phyloP scores from a whole-genome alignment of 1,140 invertebrate genomes.

The Drosophila tsacasi region DNA sequence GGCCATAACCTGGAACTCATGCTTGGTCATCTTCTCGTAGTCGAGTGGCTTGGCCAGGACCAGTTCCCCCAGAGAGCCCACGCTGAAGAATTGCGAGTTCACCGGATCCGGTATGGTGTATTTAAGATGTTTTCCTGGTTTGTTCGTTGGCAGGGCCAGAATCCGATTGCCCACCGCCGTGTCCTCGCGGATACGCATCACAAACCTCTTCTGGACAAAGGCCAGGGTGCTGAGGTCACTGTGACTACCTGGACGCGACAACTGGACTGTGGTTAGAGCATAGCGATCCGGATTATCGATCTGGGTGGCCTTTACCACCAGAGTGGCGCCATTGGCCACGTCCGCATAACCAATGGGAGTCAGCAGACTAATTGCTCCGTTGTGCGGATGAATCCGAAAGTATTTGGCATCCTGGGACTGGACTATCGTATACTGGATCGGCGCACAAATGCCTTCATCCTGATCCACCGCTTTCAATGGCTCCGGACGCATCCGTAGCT shows the following conservation, averaged over 20 bases:
- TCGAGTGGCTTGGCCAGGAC: conserved; percentile 91
- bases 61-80: conserved; percentile 92
- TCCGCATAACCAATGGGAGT: conserved; percentile 88
- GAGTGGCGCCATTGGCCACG: conserved; percentile 88
- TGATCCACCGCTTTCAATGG: conserved; percentile 90
- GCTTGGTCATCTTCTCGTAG: conserved; percentile 91
- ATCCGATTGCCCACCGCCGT: conserved; percentile 90
- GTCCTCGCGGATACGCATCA: conserved; percentile 91
- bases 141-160: conserved; percentile 87
- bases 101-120: conserved; percentile 81
- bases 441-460: conserved; percentile 90
- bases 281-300: conserved; percentile 95
- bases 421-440: conserved; percentile 88
- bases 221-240: conserved; percentile 85
- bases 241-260: conserved; percentile 85
- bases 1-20: conserved; percentile 92
- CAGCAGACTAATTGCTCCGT: conserved; percentile 88
- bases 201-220: conserved; percentile 91
- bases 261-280: conserved; percentile 92
- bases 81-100: conserved; percentile 86
- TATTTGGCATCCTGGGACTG: conserved; percentile 85
- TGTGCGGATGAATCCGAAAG: conserved; percentile 87
- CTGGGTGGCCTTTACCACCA: conserved; percentile 93
- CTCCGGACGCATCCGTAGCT: conserved; percentile 87
- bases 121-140: conserved; percentile 86